These are phyloP conservation scores for Drosophila nasuta DNA, from an alignment of 1,140 invertebrate genomes.

Conservation along the genomic window DNA sequence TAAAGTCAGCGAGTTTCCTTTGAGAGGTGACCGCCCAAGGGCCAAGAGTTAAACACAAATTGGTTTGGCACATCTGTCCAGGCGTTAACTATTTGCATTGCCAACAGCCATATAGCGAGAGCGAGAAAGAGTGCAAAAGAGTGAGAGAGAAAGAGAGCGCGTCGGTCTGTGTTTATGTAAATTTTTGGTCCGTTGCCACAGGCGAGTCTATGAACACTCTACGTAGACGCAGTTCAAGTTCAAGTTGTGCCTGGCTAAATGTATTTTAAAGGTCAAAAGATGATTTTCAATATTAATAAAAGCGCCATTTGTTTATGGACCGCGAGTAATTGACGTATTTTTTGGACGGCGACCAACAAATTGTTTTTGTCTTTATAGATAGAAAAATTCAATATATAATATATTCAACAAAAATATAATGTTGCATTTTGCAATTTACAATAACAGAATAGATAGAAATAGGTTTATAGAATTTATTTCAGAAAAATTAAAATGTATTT, in stretches of 20 bases:
- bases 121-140: neutral
- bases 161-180: conserved; percentile 9
- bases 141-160: neutral
- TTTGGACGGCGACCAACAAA: conserved; percentile 70
- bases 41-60: conserved; percentile 15
- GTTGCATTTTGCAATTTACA: neutral
- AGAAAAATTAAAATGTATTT: too few species aligned
- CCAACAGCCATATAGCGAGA: neutral
- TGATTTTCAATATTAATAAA: conserved; percentile 25
- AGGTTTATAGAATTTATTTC: too few species aligned
- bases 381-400: conserved; percentile 25
- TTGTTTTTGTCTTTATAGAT: conserved; percentile 43
- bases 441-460: neutral
- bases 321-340: conserved; percentile 36
- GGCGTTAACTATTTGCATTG: conserved; percentile 41
- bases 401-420: conserved; percentile 3
- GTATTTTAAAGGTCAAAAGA: conserved; percentile 57
- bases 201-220: conserved; percentile 2
- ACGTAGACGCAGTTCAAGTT: conserved; percentile 42
- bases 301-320: conserved; percentile 47
- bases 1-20: neutral
- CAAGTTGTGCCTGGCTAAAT: conserved; percentile 45
- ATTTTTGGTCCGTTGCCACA: conserved; percentile 25
- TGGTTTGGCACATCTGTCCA: conserved; percentile 29
- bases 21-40: neutral